Evolutionary conservation across 2,113 vertebrate species (phyloP).

Genomic region (Triplophysa tibetana): DNA sequence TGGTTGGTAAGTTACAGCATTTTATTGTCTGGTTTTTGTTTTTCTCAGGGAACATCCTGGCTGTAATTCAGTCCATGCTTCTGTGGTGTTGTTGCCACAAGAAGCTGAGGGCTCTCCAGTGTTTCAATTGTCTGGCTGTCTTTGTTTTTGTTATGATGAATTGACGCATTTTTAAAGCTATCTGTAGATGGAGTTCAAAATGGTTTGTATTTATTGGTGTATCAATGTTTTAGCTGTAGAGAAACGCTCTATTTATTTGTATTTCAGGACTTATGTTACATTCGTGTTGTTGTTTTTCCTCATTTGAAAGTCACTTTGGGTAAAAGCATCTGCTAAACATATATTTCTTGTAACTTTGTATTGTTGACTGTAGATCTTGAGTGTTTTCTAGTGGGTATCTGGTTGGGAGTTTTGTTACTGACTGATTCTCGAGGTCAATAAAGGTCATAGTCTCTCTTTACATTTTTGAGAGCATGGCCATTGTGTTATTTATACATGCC

Average conservation of each 20-base stretch:
- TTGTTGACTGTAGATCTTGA: not conserved
- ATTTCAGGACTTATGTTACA: conserved; percentile 1
- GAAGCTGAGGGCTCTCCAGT: not conserved
- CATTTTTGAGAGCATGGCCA: conserved; percentile 7
- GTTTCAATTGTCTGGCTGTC: conserved; percentile 24
- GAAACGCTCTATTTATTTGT: not conserved
- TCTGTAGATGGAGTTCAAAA: not conserved
- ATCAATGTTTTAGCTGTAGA: not conserved
- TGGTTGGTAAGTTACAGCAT: too few species aligned
- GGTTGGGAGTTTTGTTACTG: conserved; percentile 7
- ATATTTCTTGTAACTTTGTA: not conserved
- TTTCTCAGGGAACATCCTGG: not conserved
- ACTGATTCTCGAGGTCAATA: conserved; percentile 19
- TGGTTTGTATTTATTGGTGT: not conserved
- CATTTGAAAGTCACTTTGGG: not conserved
- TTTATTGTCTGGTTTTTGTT: not conserved
- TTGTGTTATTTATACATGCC: conserved; percentile 25
- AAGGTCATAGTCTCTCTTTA: conserved; percentile 20
- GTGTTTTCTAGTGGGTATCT: not conserved
- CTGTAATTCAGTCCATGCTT: not conserved
- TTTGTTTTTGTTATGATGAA: conserved; percentile 32
- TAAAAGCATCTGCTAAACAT: not conserved
- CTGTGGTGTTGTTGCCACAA: not conserved
- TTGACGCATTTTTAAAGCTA: conserved; percentile 1
- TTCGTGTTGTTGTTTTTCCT: not conserved